These are phyloP conservation scores for Chloropsis cyanopogon DNA, from an alignment of 2,113 vertebrate species.

Conservation along the genomic window DNA sequence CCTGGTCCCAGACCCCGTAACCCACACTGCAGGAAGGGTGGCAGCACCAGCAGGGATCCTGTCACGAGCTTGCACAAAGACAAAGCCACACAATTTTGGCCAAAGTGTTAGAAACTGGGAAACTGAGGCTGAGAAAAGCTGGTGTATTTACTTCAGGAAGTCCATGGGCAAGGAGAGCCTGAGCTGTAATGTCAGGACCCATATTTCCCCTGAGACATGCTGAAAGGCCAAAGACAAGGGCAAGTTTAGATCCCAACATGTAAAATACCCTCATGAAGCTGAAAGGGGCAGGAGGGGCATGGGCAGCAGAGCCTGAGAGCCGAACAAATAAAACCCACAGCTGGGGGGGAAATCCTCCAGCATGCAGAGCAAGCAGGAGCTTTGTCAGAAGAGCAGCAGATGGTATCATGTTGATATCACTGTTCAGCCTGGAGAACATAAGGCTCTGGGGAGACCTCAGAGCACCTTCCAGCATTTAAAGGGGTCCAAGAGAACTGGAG, in stretches of 20 bases:
- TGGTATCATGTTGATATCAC: not conserved
- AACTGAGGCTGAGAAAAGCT: not conserved
- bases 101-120: not conserved
- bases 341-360: not conserved
- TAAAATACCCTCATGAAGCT: not conserved
- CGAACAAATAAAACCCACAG: not conserved
- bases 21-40: not conserved
- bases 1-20: fast-evolving
- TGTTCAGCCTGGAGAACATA: not conserved
- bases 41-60: not conserved
- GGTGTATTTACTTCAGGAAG: not conserved
- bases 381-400: not conserved
- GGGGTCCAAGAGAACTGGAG: not conserved
- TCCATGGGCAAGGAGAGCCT: not conserved
- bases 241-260: not conserved
- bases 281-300: not conserved
- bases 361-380: not conserved
- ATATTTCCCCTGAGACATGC: not conserved
- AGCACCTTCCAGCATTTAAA: not conserved
- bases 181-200: not conserved
- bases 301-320: not conserved
- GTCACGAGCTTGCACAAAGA: fast-evolving
- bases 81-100: not conserved
- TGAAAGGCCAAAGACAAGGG: not conserved
- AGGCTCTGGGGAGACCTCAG: not conserved